phyloP scores from a whole-genome alignment of 2,888 invertebrate species.

The Drosophila trichaetosa region DNA sequence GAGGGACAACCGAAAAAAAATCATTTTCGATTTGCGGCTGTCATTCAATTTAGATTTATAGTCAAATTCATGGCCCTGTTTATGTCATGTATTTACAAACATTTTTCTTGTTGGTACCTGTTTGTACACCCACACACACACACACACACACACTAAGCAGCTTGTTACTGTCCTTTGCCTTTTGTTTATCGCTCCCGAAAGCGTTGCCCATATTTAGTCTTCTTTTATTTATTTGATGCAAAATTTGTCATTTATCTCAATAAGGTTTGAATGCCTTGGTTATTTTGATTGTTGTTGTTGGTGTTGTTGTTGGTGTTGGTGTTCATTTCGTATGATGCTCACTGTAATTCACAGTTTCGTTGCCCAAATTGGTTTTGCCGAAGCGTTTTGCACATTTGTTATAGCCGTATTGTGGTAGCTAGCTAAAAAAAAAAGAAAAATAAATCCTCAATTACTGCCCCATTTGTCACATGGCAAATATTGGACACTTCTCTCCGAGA shows the following conservation, averaged over 20 bases:
- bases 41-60: conserved; percentile 58
- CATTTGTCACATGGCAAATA: conserved; percentile 36
- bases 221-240: conserved; percentile 49
- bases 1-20: conserved; percentile 1
- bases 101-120: conserved; percentile 44
- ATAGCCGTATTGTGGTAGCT: conserved; percentile 1
- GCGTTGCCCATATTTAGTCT: conserved; percentile 37
- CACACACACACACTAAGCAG: background rate
- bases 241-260: conserved; percentile 58
- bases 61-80: conserved; percentile 51
- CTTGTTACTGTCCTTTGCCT: conserved; percentile 15
- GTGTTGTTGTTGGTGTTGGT: conserved; percentile 16
- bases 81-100: conserved; percentile 53
- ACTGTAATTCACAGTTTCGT: conserved; percentile 35
- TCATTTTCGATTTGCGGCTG: conserved; percentile 30
- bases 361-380: conserved; percentile 6
- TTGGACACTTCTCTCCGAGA: conserved; percentile 8
- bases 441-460: conserved; percentile 6
- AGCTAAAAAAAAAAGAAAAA: background rate
- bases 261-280: conserved; percentile 33
- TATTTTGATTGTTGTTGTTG: conserved; percentile 23
- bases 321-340: conserved; percentile 13
- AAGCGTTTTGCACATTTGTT: conserved; percentile 13
- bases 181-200: conserved; percentile 22
- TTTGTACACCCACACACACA: background rate